Conservation (phyloP, 1,140 invertebrate species). For the Prorops nasuta region DNA sequence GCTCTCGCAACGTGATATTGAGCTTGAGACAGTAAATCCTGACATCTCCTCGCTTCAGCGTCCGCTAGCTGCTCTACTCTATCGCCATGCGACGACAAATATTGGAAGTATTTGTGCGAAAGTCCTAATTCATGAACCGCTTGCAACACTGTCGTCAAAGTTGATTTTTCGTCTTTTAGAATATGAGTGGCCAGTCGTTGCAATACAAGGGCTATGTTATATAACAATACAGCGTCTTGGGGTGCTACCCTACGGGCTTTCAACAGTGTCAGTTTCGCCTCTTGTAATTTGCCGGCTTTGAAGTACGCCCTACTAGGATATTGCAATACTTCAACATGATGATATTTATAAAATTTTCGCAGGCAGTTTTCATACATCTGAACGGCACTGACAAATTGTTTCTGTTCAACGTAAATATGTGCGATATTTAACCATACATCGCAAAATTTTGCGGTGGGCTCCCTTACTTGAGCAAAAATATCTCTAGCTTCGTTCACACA, state of each 20-base stretch:
- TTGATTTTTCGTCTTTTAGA: conserved; percentile 92
- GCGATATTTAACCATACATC: conserved; percentile 99
- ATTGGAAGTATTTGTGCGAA: conserved; percentile 91
- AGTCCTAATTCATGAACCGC: conserved; percentile 92
- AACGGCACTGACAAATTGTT: conserved; percentile 96
- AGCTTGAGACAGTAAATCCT: conserved; percentile 91
- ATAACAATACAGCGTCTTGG: conserved; percentile 88
- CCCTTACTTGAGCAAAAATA: conserved; percentile 97
- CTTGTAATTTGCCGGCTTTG: conserved; percentile 84
- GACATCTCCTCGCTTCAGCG: conserved; percentile 86
- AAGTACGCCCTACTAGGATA: conserved; percentile 94
- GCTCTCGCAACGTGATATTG: conserved; percentile 95
- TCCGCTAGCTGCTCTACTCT: conserved; percentile 77
- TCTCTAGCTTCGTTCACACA: conserved; percentile 97
- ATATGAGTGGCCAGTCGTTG: conserved; percentile 89
- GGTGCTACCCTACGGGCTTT: conserved; percentile 92
- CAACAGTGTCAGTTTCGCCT: conserved; percentile 84
- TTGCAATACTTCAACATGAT: conserved; percentile 92
- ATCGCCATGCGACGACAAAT: conserved; percentile 80
- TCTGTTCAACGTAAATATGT: conserved; percentile 98
- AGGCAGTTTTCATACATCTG: conserved; percentile 99
- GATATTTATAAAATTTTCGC: conserved; percentile 94
- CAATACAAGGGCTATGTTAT: conserved; percentile 95
- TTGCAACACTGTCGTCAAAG: conserved; percentile 80
- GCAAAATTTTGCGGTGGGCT: conserved; percentile 97